Evolutionary conservation across 2,797 vertebrate genomes (phyloP), one percentile per base, ranked within the genome.

Genomic region (Characodon lateralis): DNA sequence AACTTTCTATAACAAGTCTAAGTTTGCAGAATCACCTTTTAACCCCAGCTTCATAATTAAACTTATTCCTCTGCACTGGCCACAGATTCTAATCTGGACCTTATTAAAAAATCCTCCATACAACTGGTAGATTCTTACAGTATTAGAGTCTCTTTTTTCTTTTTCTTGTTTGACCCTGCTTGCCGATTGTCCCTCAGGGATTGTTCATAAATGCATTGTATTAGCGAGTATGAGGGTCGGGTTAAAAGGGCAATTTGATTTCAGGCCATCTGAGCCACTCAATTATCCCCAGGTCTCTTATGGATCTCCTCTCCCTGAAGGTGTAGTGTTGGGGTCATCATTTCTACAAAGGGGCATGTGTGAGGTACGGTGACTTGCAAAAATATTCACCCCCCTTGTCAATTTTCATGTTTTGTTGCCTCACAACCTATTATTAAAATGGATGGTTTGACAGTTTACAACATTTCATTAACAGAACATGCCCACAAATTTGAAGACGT

Each of bases 191-290:
- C 78, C 81, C 43, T 0, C n/a, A 53, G 83, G 75, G 73, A 77
- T 73, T 72, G 74, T 77, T 75, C 72, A 71, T 65, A 76, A 73
- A 85, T 63, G 50, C 51, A 83, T 83, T 84, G 69, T 77, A 74
- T 2, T 6, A 73, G 26, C 39, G 72, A 72, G 58, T 8, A 76
- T 55, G 0, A 26, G 55, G 73, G 74, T 82, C 2, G 71, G 80
- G 78, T 80, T 14, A 59, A 71, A 82, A 80, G 77, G 81, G 18
- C 76, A 74, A 18, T 22, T 46, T n/a, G 72, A 48, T 65, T 26
- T 4, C 12, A 51, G 53, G 61, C 55, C 76, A 58, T 43, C 48
- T 28, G 73, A 70, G 48, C 26, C 53, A 65, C 68, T 73, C n/a
- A 59, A 66, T 74, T 48, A 73, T 55, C 73, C 70, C 41, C 18